Percentiles rank a stretch among this genome's conserved stretches.
Conservation (phyloP, 2,113 vertebrate genomes). For the Nesogale talazaci region DNA sequence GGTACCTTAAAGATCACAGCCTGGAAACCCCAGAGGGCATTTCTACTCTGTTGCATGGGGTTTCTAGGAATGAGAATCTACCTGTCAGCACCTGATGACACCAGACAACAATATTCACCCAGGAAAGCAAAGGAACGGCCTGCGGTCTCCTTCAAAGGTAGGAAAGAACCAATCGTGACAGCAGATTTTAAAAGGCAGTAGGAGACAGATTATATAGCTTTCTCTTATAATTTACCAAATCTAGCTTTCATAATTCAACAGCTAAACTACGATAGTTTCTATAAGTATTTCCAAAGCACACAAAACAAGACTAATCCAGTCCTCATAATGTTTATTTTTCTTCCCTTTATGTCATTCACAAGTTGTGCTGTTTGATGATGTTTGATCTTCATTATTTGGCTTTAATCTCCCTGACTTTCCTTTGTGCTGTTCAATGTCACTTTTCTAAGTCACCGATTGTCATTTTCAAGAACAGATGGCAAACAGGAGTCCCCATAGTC, state of each 20-base stretch:
- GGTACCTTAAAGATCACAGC: background rate
- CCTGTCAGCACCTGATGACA: background rate
- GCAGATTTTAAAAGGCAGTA: background rate
- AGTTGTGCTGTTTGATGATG: background rate
- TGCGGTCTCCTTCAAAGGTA: background rate
- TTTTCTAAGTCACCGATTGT: constrained; percentile 53
- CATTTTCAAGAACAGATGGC: constrained; percentile 61
- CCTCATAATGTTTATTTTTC: background rate
- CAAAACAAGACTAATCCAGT: background rate
- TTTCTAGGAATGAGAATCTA: background rate
- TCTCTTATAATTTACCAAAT: background rate
- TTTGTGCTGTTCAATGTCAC: constrained; percentile 61
- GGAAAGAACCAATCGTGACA: background rate
- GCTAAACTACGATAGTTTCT: background rate
- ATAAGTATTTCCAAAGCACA: constrained; percentile 28
- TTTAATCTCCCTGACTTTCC: constrained; percentile 48
- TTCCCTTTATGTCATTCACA: constrained; percentile 6
- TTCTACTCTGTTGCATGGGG: background rate
- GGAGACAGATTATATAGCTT: background rate
- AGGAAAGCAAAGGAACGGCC: background rate
- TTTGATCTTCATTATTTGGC: constrained; percentile 47
- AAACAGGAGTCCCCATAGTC: constrained; percentile 48
- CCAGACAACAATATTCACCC: background rate
- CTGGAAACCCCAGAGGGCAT: background rate
- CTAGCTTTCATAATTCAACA: background rate